Evolutionary conservation across 2,888 invertebrate species (phyloP).

Genomic region (Minunthozetes semirufus): DNA sequence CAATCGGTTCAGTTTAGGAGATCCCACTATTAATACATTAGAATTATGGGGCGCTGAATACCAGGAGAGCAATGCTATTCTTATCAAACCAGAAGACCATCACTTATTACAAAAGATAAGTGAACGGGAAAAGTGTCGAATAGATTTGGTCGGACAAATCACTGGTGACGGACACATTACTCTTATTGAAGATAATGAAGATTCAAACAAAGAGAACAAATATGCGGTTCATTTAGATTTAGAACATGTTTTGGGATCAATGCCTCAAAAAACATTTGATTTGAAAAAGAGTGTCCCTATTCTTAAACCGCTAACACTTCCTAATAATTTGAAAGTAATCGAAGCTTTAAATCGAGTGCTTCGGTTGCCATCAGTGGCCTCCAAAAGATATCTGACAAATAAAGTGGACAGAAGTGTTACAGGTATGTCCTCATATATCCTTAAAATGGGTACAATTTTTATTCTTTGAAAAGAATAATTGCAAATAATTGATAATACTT

Average conservation of each 20-base stretch:
- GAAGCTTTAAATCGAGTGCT: constrained; percentile 71
- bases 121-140: constrained; percentile 79
- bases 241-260: constrained; percentile 77
- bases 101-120: constrained; percentile 64
- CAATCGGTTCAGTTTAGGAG: constrained; percentile 78
- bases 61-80: constrained; percentile 86
- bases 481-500: not conserved
- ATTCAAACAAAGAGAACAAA: constrained; percentile 43
- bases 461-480: not conserved
- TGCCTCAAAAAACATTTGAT: constrained; percentile 69
- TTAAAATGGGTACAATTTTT: not conserved
- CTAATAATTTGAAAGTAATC: constrained; percentile 56
- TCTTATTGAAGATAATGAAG: constrained; percentile 35
- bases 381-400: constrained; percentile 89
- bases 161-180: constrained; percentile 70
- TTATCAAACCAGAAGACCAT: constrained; percentile 64
- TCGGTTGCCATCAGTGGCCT: constrained; percentile 76
- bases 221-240: constrained; percentile 81
- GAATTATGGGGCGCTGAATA: constrained; percentile 99
- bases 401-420: constrained; percentile 54
- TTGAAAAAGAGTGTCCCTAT: constrained; percentile 54
- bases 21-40: constrained; percentile 82
- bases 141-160: constrained; percentile 85
- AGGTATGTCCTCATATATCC: constrained; percentile 32
- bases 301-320: constrained; percentile 46